phyloP scores from a whole-genome alignment of 1,140 invertebrate genomes.

The Leptopilina boulardi region DNA sequence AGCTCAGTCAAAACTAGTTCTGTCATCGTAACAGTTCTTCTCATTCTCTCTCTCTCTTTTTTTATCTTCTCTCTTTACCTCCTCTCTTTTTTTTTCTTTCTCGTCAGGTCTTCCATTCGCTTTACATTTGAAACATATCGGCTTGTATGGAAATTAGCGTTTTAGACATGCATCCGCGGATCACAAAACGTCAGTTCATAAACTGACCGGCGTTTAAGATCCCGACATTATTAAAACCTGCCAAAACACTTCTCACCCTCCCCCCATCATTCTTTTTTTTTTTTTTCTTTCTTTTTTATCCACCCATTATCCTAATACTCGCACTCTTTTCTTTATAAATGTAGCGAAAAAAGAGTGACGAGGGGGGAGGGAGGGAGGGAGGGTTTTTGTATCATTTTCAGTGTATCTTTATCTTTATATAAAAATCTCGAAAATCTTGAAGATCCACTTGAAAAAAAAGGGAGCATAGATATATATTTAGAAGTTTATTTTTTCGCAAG shows the following conservation, averaged over 20 bases:
- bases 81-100: constrained; percentile 54
- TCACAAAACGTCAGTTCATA: constrained; percentile 33
- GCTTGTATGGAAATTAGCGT: constrained; percentile 71
- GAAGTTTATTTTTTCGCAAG: not conserved
- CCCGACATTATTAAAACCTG: constrained; percentile 28
- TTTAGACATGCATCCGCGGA: constrained; percentile 60
- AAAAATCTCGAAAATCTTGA: not conserved
- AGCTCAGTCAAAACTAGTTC: constrained; percentile 58
- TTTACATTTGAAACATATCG: constrained; percentile 71
- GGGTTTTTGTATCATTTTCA: constrained; percentile 51
- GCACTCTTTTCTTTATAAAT: not conserved
- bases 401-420: constrained; percentile 36
- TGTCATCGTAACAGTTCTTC: constrained; percentile 54
- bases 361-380: not conserved
- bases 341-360: constrained; percentile 19
- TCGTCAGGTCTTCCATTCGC: constrained; percentile 46
- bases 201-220: constrained; percentile 32
- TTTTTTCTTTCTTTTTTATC: not conserved
- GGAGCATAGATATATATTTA: not conserved
- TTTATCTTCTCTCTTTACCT: constrained; percentile 33
- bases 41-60: constrained; percentile 34
- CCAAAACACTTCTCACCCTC: constrained; percentile 36
- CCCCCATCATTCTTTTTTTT: too few relatives aligned
- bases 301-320: constrained; percentile 31
- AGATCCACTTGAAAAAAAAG: not conserved